Conservation (phyloP, 2,888 invertebrate genomes). For the Tachina fera region DNA sequence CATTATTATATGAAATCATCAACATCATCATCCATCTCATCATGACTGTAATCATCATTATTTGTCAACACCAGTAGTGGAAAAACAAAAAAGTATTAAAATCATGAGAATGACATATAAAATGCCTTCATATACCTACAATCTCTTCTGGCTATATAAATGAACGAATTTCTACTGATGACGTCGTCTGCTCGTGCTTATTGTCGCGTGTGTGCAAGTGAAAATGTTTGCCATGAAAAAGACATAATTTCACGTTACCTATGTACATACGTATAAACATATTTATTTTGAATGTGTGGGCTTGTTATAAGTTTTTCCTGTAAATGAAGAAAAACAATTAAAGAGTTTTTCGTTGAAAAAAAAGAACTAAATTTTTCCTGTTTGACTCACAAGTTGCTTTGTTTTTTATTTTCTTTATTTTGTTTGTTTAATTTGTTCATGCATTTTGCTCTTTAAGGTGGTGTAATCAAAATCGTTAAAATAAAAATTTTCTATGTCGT, state of each 20-base stretch:
- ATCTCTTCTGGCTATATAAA: neutral
- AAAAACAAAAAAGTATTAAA: conserved; percentile 1
- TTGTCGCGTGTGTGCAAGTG: conserved; percentile 52
- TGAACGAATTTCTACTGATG: conserved; percentile 52
- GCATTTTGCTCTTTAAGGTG: conserved; percentile 39
- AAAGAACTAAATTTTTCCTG: conserved; percentile 10
- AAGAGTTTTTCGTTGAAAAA: conserved; percentile 52
- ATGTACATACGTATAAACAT: neutral
- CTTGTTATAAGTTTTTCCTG: conserved; percentile 41
- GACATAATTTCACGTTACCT: conserved; percentile 57
- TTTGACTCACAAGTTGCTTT: conserved; percentile 57
- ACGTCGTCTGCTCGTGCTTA: conserved; percentile 47
- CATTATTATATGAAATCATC: conserved; percentile 40
- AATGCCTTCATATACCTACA: conserved; percentile 43
- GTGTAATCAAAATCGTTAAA: conserved; percentile 28
- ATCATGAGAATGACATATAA: conserved; percentile 57
- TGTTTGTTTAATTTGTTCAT: neutral
- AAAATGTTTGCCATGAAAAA: conserved; percentile 34
- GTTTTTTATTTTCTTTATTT: conserved; percentile 8
- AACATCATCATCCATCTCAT: conserved; percentile 39
- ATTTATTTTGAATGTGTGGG: conserved; percentile 35
- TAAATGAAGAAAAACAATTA: conserved; percentile 65
- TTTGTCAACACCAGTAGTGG: conserved; percentile 51
- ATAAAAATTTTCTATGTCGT: neutral
- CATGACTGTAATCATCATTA: conserved; percentile 41